Conservation (phyloP, 2,888 invertebrate species). For the Spilosoma lubricipeda region DNA sequence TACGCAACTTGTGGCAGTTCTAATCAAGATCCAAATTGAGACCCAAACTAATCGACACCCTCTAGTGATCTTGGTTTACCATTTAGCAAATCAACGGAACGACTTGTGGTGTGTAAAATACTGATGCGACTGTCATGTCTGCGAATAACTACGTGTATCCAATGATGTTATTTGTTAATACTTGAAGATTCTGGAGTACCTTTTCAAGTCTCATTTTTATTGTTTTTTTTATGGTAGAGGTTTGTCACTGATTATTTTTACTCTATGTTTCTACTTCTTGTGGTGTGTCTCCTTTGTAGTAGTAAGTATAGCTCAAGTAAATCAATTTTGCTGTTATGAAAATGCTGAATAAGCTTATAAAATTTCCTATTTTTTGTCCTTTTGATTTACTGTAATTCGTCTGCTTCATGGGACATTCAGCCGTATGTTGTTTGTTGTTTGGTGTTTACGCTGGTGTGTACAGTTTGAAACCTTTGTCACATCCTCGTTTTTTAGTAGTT, state of each 20-base stretch:
- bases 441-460: too few relatives aligned
- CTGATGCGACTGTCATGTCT: not conserved
- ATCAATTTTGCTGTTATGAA: too few relatives aligned
- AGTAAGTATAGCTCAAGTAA: too few relatives aligned
- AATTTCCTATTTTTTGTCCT: too few relatives aligned
- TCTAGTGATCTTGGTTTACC: not conserved
- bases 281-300: not conserved
- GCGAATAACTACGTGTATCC: not conserved
- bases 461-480: too few relatives aligned
- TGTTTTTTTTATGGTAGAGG: not conserved
- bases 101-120: not conserved
- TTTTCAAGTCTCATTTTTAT: not conserved
- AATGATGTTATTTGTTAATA: not conserved
- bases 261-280: not conserved
- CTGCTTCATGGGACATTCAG: too few relatives aligned
- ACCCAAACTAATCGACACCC: not conserved
- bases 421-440: too few relatives aligned
- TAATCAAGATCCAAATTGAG: conserved; percentile 1
- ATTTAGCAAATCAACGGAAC: not conserved
- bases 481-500: too few relatives aligned
- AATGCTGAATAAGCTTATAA: too few relatives aligned
- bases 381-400: too few relatives aligned
- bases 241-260: too few relatives aligned
- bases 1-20: conserved; percentile 8
- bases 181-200: not conserved